Conservation (phyloP, 2,888 invertebrate genomes). For the Romanomermis culicivorax region DNA sequence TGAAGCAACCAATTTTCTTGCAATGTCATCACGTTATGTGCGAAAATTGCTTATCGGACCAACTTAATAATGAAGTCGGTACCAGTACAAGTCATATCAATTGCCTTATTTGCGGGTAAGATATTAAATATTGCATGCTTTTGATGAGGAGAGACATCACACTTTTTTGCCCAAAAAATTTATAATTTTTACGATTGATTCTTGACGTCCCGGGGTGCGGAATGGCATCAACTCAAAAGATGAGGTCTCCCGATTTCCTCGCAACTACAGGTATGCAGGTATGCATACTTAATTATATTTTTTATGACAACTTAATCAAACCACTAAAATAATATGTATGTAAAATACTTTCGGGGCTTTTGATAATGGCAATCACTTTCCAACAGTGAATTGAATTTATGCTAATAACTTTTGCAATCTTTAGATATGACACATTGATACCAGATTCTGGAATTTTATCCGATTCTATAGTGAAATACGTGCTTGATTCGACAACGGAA, state of each 20-base stretch:
- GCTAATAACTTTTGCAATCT: no score
- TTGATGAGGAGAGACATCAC: no score
- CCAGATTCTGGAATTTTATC: conserved; percentile 15
- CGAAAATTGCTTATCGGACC: conserved; percentile 38
- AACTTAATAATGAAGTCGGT: no score
- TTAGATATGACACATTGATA: not conserved
- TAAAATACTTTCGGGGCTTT: not conserved
- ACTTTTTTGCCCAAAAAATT: no score
- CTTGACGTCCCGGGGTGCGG: no score
- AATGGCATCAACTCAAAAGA: no score
- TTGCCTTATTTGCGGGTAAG: conserved; percentile 48
- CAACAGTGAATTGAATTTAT: no score
- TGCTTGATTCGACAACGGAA: conserved; percentile 47
- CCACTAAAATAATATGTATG: not conserved
- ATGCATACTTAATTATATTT: not conserved
- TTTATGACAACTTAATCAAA: not conserved
- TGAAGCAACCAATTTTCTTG: conserved; percentile 45
- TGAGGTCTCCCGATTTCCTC: no score
- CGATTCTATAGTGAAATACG: conserved; percentile 46
- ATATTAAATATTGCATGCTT: not conserved
- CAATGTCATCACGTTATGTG: conserved; percentile 51
- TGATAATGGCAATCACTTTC: not conserved
- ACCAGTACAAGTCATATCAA: conserved; percentile 41
- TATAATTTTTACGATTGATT: no score
- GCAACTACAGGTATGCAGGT: no score